These are phyloP conservation scores for Telmatochromis sp. DNA, from an alignment of 2,113 vertebrate genomes.

Conservation along the genomic window DNA sequence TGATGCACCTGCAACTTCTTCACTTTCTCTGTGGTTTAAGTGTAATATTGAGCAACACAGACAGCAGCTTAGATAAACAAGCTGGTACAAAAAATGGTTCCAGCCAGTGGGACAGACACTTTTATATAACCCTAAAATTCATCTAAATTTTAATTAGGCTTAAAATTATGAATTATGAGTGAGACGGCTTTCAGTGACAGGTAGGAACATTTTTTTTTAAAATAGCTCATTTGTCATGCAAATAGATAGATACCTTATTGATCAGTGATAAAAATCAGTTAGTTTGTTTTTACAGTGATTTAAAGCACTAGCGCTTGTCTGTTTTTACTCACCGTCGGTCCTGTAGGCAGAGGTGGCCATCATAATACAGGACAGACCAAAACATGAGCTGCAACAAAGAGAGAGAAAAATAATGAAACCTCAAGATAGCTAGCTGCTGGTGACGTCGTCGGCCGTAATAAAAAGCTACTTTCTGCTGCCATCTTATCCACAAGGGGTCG, in stretches of 20 bases:
- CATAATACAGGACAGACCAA: slow-evolving; percentile 78
- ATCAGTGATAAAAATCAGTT: neutral
- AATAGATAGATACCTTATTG: neutral
- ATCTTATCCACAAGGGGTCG: neutral
- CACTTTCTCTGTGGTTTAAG: neutral
- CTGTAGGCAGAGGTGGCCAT: slow-evolving; percentile 77
- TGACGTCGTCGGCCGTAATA: fast-evolving
- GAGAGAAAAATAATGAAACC: neutral
- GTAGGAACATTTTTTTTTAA: fast-evolving
- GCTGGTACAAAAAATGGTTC: neutral
- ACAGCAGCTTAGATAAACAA: neutral
- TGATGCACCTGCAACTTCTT: neutral
- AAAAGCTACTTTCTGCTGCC: neutral
- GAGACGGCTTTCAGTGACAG: fast-evolving
- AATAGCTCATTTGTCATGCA: neutral
- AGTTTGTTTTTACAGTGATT: neutral
- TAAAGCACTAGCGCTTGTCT: neutral
- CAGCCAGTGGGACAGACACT: neutral
- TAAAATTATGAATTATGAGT: neutral
- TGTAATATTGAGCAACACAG: neutral
- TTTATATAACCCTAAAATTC: neutral
- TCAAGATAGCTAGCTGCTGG: neutral
- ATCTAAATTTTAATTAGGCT: neutral
- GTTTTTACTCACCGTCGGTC: slow-evolving; percentile 65
- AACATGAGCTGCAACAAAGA: slow-evolving; percentile 68